A percentile compares a stretch with the other conserved stretches of the same genome.
Conservation (phyloP, 2,113 vertebrate genomes). For the Trematomus loennbergii region DNA sequence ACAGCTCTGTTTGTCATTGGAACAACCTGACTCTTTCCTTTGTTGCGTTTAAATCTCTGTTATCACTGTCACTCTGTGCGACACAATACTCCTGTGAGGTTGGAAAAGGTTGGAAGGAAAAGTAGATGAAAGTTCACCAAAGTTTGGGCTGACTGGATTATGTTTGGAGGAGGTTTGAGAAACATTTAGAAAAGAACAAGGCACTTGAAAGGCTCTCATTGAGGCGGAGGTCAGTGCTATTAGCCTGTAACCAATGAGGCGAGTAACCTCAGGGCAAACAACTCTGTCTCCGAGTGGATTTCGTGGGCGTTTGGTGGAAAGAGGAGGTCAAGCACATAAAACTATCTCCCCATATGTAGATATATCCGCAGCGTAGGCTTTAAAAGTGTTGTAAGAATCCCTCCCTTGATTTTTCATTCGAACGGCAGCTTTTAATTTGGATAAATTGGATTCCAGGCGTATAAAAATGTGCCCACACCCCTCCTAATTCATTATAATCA, state of each 20-base stretch:
- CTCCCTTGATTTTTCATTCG: constrained; percentile 1
- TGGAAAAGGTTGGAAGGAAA: not conserved
- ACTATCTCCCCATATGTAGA: constrained; percentile 39
- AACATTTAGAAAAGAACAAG: constrained; percentile 42
- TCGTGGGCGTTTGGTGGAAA: constrained; percentile 38
- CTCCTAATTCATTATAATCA: constrained; percentile 67
- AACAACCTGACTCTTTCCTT: constrained; percentile 19
- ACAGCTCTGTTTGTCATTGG: constrained; percentile 37
- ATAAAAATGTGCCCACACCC: constrained; percentile 41
- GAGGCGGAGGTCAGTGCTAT: constrained; percentile 59
- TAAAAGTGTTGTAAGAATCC: not conserved
- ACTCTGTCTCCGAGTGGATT: constrained; percentile 60
- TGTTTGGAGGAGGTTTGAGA: constrained; percentile 32
- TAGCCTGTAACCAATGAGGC: constrained; percentile 61
- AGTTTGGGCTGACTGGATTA: constrained; percentile 38
- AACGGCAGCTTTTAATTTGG: constrained; percentile 43
- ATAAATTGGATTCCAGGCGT: constrained; percentile 37
- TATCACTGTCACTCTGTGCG: not conserved
- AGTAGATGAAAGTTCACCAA: constrained; percentile 3
- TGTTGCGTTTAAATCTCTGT: constrained; percentile 17
- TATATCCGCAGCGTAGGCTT: constrained; percentile 21
- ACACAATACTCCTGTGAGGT: not conserved
- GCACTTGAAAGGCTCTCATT: constrained; percentile 58
- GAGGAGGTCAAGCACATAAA: constrained; percentile 64
- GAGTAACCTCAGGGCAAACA: constrained; percentile 53